phyloP scores from a whole-genome alignment of 2,797 vertebrate species.

The Poeciliopsis infans region DNA sequence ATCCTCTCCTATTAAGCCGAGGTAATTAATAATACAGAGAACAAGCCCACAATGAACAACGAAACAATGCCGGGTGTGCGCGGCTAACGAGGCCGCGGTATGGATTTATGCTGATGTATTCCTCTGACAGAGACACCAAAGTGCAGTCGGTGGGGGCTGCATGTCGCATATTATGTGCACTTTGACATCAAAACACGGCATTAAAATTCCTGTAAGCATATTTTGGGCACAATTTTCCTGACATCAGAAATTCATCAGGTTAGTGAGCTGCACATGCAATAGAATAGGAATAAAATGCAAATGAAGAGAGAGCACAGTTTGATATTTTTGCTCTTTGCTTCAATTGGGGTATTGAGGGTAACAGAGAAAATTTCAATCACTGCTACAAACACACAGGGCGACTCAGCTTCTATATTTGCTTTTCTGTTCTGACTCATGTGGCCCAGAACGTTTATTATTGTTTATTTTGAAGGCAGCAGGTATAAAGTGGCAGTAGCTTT shows the following conservation, averaged over 20 bases:
- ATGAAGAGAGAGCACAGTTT: background rate
- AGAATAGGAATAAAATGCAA: background rate
- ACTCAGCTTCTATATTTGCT: background rate
- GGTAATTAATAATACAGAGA: constrained; percentile 74
- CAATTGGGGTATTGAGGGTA: background rate
- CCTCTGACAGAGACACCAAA: constrained; percentile 33
- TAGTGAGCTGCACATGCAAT: background rate
- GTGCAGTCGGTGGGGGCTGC: constrained; percentile 16
- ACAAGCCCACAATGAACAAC: constrained; percentile 50
- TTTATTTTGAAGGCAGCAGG: background rate
- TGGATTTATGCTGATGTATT: constrained; percentile 68
- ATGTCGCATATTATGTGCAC: constrained; percentile 22
- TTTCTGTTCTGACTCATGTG: constrained; percentile 6
- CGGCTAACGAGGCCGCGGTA: constrained; percentile 52
- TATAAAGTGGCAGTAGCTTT: constrained; percentile 7
- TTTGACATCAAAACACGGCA: constrained; percentile 33
- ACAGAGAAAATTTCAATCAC: background rate
- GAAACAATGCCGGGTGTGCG: constrained; percentile 55
- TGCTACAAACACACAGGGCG: no score
- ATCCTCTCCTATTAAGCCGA: constrained; percentile 66
- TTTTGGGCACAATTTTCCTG: background rate
- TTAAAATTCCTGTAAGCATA: constrained; percentile 29
- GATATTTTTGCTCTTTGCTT: background rate
- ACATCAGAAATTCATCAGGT: constrained; percentile 4
- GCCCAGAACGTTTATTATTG: constrained; percentile 9